Conservation (phyloP, 2,888 invertebrate species). For the Tromatobia lineatoria region DNA sequence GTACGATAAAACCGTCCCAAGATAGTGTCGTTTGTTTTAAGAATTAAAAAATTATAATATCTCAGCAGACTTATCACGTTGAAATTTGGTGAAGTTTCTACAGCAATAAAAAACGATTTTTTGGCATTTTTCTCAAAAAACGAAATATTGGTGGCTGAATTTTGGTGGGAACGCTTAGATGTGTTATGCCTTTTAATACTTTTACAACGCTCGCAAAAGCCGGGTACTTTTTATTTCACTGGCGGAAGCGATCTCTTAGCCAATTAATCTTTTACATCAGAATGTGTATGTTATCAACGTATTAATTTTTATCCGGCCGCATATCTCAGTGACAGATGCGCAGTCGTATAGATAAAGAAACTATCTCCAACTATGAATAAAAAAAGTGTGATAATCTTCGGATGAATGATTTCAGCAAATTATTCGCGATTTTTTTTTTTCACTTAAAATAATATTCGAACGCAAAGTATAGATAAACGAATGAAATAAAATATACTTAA, state of each 20-base stretch:
- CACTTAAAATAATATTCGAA: too few relatives aligned
- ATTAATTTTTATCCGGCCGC: background rate
- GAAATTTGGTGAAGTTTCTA: too few relatives aligned
- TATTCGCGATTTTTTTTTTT: background rate
- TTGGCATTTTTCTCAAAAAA: too few relatives aligned
- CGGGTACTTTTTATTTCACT: background rate
- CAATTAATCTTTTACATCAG: background rate
- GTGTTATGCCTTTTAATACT: background rate
- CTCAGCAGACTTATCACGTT: too few relatives aligned
- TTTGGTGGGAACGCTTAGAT: too few relatives aligned
- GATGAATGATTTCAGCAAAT: background rate
- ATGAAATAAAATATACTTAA: too few relatives aligned
- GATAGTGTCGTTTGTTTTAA: too few relatives aligned
- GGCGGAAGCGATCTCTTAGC: background rate
- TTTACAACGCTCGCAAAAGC: background rate
- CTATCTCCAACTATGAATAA: background rate
- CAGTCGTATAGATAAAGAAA: background rate
- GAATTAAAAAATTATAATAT: too few relatives aligned
- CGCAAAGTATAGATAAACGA: too few relatives aligned
- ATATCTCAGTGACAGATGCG: background rate
- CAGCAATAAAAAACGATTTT: too few relatives aligned
- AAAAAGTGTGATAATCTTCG: background rate
- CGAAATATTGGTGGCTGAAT: too few relatives aligned
- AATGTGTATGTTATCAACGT: background rate
- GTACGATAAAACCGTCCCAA: too few relatives aligned